phyloP scores from a whole-genome alignment of 2,888 invertebrate genomes.

The Idaea straminata region DNA sequence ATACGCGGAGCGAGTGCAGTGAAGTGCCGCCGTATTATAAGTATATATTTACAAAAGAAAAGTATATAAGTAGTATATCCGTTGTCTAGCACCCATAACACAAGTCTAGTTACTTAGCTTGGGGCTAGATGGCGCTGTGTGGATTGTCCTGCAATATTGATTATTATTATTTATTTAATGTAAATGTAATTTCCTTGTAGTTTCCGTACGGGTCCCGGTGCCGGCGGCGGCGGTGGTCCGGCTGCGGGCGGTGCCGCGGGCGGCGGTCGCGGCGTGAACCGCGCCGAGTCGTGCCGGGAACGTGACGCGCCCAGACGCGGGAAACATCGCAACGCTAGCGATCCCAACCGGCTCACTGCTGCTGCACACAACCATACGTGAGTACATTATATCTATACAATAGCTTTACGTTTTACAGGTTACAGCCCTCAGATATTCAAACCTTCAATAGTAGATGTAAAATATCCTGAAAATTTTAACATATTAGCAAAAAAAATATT shows the following conservation, averaged over 20 bases:
- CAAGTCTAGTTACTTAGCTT: too few species aligned
- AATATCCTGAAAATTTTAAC: too few species aligned
- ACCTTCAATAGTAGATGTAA: too few species aligned
- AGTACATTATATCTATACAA: constrained; percentile 31
- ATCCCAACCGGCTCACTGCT: constrained; percentile 73
- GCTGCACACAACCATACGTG: constrained; percentile 70
- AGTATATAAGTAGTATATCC: too few species aligned
- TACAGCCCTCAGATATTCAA: neutral
- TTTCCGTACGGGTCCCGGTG: neutral
- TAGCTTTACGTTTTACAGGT: neutral
- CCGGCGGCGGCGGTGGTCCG: neutral
- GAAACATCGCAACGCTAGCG: constrained; percentile 74
- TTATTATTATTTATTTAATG: too few species aligned
- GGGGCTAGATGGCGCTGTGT: too few species aligned
- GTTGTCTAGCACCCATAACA: too few species aligned
- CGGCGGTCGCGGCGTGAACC: constrained; percentile 64
- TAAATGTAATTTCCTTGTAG: too few species aligned
- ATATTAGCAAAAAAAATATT: neutral
- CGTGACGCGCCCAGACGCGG: constrained; percentile 70
- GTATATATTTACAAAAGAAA: too few species aligned
- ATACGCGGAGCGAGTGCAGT: too few species aligned
- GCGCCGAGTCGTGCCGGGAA: constrained; percentile 74
- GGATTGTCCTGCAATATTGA: too few species aligned
- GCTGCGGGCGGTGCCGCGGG: neutral
- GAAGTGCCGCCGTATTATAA: too few species aligned